Conservation (phyloP, 2,797 vertebrate genomes). For the Antennarius maculatus region DNA sequence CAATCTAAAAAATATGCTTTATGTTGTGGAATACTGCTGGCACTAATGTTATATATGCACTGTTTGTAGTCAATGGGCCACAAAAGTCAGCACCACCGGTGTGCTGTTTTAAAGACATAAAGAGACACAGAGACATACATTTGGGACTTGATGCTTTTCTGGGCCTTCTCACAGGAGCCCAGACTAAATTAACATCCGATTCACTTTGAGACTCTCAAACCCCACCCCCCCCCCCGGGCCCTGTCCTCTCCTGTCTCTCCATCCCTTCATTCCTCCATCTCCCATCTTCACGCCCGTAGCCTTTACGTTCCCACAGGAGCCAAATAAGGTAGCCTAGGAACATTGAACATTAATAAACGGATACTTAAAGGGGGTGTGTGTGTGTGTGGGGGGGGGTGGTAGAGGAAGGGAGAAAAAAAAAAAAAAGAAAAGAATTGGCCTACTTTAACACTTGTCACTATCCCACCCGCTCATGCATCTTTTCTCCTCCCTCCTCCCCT, state of each 20-base stretch:
- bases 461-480: conserved; percentile 22
- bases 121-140: conserved; percentile 12
- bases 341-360: conserved; percentile 71
- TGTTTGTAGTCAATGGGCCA: conserved; percentile 13
- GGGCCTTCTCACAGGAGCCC: conserved; percentile 68
- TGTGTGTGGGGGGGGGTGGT: conserved; percentile 50
- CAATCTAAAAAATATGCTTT: conserved; percentile 11
- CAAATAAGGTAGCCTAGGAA: conserved; percentile 61
- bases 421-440: conserved; percentile 37
- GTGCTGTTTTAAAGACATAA: conserved; percentile 22
- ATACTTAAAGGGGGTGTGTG: conserved; percentile 56
- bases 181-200: conserved; percentile 75
- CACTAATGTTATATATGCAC: conserved; percentile 14
- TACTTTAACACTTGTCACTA: conserved; percentile 69
- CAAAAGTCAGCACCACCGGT: conserved; percentile 8
- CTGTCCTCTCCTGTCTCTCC: conserved; percentile 38
- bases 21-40: background rate
- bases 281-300: conserved; percentile 38
- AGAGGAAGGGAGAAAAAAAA: conserved; percentile 21
- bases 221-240: conserved; percentile 44
- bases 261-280: conserved; percentile 15
- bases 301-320: conserved; percentile 44
- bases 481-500: background rate
- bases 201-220: conserved; percentile 56
- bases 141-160: conserved; percentile 59